Base-by-base conservation (phyloP, 1,140 invertebrate species). In the Marisa cornuarietis region DNA sequence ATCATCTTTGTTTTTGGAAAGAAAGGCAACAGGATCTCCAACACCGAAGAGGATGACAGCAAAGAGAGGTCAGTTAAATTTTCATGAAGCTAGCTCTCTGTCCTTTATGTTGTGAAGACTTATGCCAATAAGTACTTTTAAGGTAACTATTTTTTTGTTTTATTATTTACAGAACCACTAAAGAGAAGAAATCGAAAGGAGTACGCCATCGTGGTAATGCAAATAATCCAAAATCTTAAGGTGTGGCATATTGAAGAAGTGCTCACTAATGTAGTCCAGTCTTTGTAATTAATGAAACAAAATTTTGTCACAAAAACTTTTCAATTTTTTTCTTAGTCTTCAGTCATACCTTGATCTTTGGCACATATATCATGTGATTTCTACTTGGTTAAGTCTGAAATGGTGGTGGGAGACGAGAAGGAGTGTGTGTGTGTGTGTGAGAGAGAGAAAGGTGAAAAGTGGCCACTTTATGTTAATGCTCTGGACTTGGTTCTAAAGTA, bases 1-100 rank as follows among this genome's bases (percentile, higher is more conserved):
- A 96, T 99, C 91, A 99, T 99, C 90, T 95, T 98, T 85, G 94
- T 99, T 81, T 99, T 98, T 92, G 91, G 91, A 82, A 90, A 91
- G 85, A 87, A 85, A 74, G 82, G 90, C 20, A 87, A 85, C 82
- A 91, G 89, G 83, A 83, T 87, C 68, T 80, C 85, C 58, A 86
- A 89, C 52, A 83, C 88, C 51, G 90, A 90, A 71, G 87, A 90
- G 74, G 84, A 83, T 63, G 78, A 82, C 31, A 85, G 83, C 66
- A 80, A 82, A 69, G 82, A 84, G 72, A 71, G 71, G 84, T 85
- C 84, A 84, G 80, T 85, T 76, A 65, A 31, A 74, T 73, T 78
- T 71, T 49, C n/a, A 24, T 66, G 54, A 5, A 42, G 31, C 31
- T 42, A 61, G 62, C 31, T 4, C 31, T 42, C 31, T 42, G 31